Evolutionary conservation across 1,140 invertebrate genomes (phyloP), one percentile per base, ranked within the genome.

Genomic region (Tetramorium alpestre): DNA sequence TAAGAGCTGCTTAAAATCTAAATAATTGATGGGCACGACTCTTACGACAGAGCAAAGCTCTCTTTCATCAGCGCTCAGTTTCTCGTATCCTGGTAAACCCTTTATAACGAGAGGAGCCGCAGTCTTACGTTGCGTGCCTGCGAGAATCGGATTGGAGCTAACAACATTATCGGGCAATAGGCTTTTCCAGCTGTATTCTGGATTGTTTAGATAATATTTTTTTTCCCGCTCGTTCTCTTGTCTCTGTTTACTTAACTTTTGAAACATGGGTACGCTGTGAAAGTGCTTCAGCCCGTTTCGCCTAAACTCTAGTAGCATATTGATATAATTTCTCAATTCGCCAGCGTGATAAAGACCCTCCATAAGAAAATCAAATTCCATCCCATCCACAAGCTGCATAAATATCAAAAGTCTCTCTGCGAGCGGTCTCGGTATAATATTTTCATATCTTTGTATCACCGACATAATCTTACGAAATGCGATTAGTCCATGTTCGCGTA

Each of bases 401-500:
- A 98, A 97, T 22, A 96, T 94, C 0, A 97, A 89, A 28, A 98
- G 93, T 84, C 96, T 96, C 85, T 98, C 97, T 73, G 96, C 95
- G n/a, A 96, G 91, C 3, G 95, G 92, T 90, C 96, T 96, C 18
- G 96, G 96, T 62, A 98, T 93, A 4, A 96, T 97, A 3, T 93
- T 91, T 89, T 98, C 96, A 94, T 97, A 98, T 88, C 96, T 96
- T 64, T 96, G 96, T 56, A 97, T 89, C 95, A 96, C 97, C 6
- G 96, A 95, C 6, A 96, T 92, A 10, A 96, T 95, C 95, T 97
- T 97, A 86, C 96, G 96, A 10, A 97, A 94, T 89, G 97, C 96
- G 56, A 99, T 97, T 0, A 99, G 95, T 0, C 98, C 98, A 95
- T 98, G 98, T 64, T 97, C 94, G 33, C 97, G 95, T 69, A 99